Conservation (phyloP, 2,113 vertebrate species). For the Pelvicachromis taeniatus region DNA sequence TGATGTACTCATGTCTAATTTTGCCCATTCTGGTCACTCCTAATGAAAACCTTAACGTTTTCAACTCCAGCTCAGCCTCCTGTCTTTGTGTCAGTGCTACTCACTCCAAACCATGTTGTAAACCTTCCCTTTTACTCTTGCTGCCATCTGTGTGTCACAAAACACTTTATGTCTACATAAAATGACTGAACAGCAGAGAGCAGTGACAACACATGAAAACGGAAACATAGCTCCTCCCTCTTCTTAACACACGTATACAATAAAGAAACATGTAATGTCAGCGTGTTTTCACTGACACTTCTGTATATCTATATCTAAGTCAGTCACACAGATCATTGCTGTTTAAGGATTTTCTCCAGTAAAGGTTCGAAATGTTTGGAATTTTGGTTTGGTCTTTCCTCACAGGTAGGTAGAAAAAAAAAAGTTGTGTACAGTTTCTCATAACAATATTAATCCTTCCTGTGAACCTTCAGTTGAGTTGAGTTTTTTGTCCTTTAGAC, state of each 20-base stretch:
- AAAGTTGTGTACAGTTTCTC: fast-evolving
- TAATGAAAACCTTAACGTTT: not conserved
- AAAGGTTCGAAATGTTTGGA: not conserved
- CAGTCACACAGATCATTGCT: not conserved
- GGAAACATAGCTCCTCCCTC: not conserved
- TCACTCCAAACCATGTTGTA: not conserved
- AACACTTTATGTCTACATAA: not conserved
- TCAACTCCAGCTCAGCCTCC: fast-evolving
- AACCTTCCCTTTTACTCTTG: not conserved
- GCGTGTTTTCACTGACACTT: not conserved
- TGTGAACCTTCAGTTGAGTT: not conserved
- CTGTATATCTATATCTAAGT: fast-evolving
- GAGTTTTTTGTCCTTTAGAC: not conserved
- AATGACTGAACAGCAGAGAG: not conserved
- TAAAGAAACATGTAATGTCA: not conserved
- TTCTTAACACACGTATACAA: fast-evolving
- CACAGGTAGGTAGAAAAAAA: conserved; percentile 12
- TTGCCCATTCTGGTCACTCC: not conserved
- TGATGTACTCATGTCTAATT: not conserved
- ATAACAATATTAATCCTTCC: fast-evolving
- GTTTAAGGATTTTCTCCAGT: not conserved
- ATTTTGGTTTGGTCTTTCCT: not conserved
- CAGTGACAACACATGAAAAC: fast-evolving
- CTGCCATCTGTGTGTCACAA: fast-evolving
- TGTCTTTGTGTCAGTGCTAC: not conserved